Conservation (phyloP, 2,113 vertebrate species). For the Gavia stellata region DNA sequence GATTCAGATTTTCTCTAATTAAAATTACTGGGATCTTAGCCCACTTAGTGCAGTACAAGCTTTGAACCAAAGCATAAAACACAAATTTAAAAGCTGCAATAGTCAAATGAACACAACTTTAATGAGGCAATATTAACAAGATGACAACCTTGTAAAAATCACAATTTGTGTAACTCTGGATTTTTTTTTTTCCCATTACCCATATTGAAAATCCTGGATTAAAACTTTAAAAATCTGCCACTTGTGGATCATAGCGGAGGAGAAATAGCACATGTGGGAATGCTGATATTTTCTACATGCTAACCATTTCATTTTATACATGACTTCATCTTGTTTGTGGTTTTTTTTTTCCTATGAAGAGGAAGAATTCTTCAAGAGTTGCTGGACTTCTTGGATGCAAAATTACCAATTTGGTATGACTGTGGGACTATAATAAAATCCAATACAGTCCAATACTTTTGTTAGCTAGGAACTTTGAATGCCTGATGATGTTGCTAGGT, state of each 20-base stretch:
- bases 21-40: not conserved
- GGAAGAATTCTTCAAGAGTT: not conserved
- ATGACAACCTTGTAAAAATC: not conserved
- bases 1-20: not conserved
- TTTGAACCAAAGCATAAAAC: not conserved
- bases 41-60: not conserved
- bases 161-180: not conserved
- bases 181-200: not conserved
- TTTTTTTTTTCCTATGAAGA: not conserved
- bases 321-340: not conserved
- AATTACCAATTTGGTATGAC: not conserved
- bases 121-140: not conserved
- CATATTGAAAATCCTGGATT: not conserved
- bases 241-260: not conserved
- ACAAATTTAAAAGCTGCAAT: not conserved
- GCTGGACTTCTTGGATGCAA: not conserved
- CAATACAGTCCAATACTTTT: not conserved
- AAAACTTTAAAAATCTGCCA: not conserved
- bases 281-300: not conserved
- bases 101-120: not conserved
- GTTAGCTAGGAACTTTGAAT: not conserved
- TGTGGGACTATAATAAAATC: not conserved
- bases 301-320: not conserved
- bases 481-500: not conserved
- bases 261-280: not conserved